Conservation (phyloP, 2,888 invertebrate species). For the Heteromurus nitidus region DNA sequence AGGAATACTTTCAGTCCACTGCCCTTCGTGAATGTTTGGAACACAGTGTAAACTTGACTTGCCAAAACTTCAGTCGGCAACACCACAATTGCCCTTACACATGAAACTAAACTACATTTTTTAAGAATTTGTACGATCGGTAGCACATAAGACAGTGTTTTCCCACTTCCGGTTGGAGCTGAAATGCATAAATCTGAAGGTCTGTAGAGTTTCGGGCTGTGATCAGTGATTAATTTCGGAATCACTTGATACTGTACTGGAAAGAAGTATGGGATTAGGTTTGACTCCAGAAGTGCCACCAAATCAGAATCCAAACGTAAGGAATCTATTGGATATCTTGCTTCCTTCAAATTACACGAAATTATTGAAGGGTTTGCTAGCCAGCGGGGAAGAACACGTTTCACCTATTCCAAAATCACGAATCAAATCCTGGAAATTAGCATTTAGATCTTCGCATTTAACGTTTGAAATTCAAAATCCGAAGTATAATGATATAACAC, state of each 20-base stretch:
- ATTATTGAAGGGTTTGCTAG: constrained; percentile 87
- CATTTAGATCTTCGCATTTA: too few relatives aligned
- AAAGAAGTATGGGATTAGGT: constrained; percentile 86
- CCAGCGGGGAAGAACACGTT: constrained; percentile 91
- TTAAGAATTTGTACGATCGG: constrained; percentile 77
- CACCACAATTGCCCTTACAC: constrained; percentile 70
- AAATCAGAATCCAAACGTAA: constrained; percentile 81
- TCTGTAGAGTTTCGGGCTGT: constrained; percentile 80
- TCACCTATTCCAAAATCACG: constrained; percentile 77
- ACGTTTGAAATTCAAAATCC: too few relatives aligned
- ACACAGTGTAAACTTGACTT: constrained; percentile 69
- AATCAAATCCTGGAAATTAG: constrained; percentile 1
- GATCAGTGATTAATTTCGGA: constrained; percentile 83
- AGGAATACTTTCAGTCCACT: constrained; percentile 84
- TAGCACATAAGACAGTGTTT: constrained; percentile 79
- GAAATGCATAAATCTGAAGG: constrained; percentile 92
- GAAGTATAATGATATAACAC: neutral
- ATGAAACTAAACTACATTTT: constrained; percentile 56
- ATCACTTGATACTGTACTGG: constrained; percentile 89
- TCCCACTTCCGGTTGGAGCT: constrained; percentile 77
- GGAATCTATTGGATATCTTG: constrained; percentile 78
- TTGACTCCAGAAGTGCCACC: constrained; percentile 80
- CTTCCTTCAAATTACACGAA: constrained; percentile 82
- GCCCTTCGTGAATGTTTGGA: constrained; percentile 80
- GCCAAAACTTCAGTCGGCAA: constrained; percentile 72